Evolutionary conservation across 2,888 invertebrate genomes (phyloP).

Genomic region (Octonoba sinensis): DNA sequence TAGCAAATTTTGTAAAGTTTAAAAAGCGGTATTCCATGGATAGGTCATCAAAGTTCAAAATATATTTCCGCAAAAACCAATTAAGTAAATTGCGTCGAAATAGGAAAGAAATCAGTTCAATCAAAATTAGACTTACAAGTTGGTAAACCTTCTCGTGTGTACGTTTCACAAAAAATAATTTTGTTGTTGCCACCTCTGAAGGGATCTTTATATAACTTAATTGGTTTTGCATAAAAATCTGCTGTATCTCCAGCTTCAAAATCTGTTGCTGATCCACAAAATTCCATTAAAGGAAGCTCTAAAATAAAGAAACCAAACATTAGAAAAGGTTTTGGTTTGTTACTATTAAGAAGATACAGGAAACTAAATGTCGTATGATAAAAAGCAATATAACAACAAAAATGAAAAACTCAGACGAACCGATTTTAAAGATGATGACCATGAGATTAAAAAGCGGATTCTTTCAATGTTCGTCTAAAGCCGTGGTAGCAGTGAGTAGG

Average conservation of each 20-base stretch:
- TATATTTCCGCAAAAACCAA: background rate
- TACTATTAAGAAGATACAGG: no score
- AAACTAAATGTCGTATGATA: no score
- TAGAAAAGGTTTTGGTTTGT: no score
- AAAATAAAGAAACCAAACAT: background rate
- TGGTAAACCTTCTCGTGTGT: constrained; percentile 85
- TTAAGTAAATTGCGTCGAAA: background rate
- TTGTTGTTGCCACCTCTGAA: constrained; percentile 73
- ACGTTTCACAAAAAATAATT: constrained; percentile 75
- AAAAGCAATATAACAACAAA: no score
- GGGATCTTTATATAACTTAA: constrained; percentile 74
- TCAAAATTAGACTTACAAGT: constrained; percentile 75
- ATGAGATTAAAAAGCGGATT: no score
- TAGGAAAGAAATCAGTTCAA: no score
- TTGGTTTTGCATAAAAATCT: constrained; percentile 74
- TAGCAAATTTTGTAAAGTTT: no score
- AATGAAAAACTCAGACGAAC: no score
- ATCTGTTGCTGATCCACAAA: constrained; percentile 92
- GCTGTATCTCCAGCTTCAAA: constrained; percentile 90
- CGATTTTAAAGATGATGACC: no score
- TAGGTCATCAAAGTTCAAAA: background rate
- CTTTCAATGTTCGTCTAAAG: no score
- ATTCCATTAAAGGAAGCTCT: constrained; percentile 90
- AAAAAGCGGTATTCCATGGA: no score
- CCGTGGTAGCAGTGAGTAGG: no score